Evolutionary conservation across 2,888 invertebrate genomes (phyloP).

Genomic region (Drosophila nigricruria): DNA sequence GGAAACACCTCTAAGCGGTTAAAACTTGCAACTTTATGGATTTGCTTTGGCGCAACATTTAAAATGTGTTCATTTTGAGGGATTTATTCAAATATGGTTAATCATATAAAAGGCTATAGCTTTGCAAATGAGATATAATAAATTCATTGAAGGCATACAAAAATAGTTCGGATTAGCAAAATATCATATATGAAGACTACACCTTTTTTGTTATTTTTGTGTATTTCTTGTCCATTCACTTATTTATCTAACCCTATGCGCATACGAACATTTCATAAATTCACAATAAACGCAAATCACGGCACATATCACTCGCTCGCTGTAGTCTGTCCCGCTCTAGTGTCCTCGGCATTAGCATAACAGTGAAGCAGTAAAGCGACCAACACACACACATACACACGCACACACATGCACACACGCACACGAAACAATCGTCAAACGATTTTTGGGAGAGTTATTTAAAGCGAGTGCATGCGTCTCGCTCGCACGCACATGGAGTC

Average conservation of each 20-base stretch:
- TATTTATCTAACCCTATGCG: neutral
- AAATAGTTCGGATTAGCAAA: neutral
- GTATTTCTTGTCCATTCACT: neutral
- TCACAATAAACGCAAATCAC: constrained; percentile 34
- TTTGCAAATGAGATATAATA: neutral
- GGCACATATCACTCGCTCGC: neutral
- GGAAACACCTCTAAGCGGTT: fast-evolving
- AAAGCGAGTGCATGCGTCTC: constrained; percentile 31
- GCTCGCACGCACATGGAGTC: constrained; percentile 33
- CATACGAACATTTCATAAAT: constrained; percentile 2
- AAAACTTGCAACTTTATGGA: neutral
- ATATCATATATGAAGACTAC: too few relatives aligned
- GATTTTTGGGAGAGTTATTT: constrained; percentile 60
- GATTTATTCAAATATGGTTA: neutral
- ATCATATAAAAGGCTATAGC: too few relatives aligned
- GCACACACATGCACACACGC: neutral
- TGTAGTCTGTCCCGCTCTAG: constrained; percentile 18
- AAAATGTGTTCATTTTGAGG: neutral
- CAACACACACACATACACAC: constrained; percentile 3
- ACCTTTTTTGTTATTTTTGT: neutral
- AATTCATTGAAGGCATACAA: neutral
- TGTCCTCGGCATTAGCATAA: constrained; percentile 32
- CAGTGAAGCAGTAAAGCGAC: constrained; percentile 36
- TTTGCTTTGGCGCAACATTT: neutral
- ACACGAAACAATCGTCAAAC: constrained; percentile 52